Evolutionary conservation across 2,888 invertebrate species (phyloP), one percentile per base, ranked within the genome.

Genomic region (Scotopteryx bipunctaria): DNA sequence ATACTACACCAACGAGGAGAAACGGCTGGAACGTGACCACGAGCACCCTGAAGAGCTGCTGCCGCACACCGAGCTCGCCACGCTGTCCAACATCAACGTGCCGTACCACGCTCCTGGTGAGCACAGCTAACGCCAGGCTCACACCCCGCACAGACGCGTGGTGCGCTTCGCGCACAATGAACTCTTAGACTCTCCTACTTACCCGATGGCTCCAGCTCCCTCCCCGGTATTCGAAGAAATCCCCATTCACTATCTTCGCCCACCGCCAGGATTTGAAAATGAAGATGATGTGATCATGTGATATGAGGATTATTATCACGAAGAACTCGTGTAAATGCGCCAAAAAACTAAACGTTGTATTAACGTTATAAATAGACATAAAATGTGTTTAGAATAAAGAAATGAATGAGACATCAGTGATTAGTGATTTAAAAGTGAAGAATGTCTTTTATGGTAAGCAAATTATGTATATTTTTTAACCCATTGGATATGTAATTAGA

Each of bases 1-100:
- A 36, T 96, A 96, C 81, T 96, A 96, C 76, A 96, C 96, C 5
- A 93, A 95, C 72, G 96, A 96, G 78, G 95, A 95, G 73, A 93
- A 94, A 59, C 73, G 86, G 1, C 73, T 81, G 4, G 83, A 85
- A 59, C 85, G 77, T 36, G 81, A 78, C 38, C 83, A 78, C 41
- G 86, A 88, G 0, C 85, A 85, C 38, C 87, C 88, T 0, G 88
- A 86, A 1, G 86, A 87, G 56, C 64, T 84, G 46, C 64, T 86
- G 6, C 73, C 75, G 1, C 78, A 76, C 31, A 76, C 82, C 0
- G 83, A 87, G 60, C 62, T 83, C 17, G 81, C 82, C 15, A 81
- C 71, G 53, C 85, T 89, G 25, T 83, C 88, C 2, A 86, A 87
- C 44, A 87, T 86, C 68, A 82, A 85, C 64, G 81, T 86, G 23